A percentile compares a stretch with the other conserved stretches of the same genome.
Conservation (phyloP, 2,797 vertebrate genomes). For the Sebastes aleutianus region DNA sequence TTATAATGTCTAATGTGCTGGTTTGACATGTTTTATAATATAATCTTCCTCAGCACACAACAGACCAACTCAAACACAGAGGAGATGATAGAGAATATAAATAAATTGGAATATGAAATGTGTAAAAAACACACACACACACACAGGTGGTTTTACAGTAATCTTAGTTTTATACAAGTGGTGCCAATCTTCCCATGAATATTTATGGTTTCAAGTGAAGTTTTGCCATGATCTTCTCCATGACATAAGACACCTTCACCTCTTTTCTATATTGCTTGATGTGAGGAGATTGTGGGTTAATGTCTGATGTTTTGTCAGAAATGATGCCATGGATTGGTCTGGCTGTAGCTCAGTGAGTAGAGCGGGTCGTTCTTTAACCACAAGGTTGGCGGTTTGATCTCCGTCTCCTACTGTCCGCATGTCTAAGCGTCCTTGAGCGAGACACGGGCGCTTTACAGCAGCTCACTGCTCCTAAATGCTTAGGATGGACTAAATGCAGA, state of each 20-base stretch:
- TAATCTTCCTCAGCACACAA: neutral
- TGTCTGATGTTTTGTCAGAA: neutral
- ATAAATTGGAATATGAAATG: neutral
- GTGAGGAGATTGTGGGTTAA: neutral
- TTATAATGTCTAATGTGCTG: neutral
- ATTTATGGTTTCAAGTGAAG: neutral
- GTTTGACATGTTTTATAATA: neutral
- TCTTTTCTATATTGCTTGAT: neutral
- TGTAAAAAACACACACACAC: neutral
- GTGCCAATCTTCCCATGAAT: neutral
- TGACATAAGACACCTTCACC: neutral
- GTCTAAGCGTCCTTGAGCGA: too few relatives aligned
- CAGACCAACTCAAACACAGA: neutral
- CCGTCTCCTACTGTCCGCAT: too few relatives aligned
- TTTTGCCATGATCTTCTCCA: neutral
- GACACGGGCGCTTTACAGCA: too few relatives aligned
- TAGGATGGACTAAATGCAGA: too few relatives aligned
- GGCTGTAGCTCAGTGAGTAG: too few relatives aligned
- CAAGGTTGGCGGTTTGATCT: too few relatives aligned
- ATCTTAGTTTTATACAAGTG: neutral
- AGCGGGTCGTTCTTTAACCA: too few relatives aligned
- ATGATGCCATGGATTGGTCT: rapidly evolving
- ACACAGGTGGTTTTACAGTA: too few relatives aligned
- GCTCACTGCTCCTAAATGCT: too few relatives aligned
- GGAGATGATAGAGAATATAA: neutral